Evolutionary conservation across 2,113 vertebrate genomes (phyloP), one percentile per base, ranked within the genome.

Genomic region (Nothocercus nigrocapillus): DNA sequence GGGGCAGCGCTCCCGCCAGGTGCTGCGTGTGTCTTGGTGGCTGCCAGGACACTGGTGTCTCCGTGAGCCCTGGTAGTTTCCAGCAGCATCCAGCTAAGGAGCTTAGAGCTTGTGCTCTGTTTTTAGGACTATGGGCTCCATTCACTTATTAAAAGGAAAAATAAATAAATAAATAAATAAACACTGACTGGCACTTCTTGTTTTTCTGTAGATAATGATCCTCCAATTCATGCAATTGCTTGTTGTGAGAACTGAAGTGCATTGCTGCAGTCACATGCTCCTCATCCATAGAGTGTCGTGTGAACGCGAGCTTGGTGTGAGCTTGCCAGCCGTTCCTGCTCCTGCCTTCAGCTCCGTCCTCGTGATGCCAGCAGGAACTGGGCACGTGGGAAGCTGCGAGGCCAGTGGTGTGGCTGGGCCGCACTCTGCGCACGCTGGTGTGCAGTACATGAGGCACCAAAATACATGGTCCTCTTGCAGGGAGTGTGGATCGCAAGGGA

Each of bases 71-170:
- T 79, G 49, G 32, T 40, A 76, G 7, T 32, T 27, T 34, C 89
- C 85, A 38, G 67, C 53, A 73, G 73, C 56, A 2, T 88, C 63
- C 82, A 89, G 67, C 77, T 93, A 82, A 79, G 53, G 70, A 38
- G 34, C 25, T 28, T 66, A 83, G 51, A 81, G 45, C 44, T 15
- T 34, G 28, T 54, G n/a, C n/a, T 34, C n/a, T 94, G 34, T 80
- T 95, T 93, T 96, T 94, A 93, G 79, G 68, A 94, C 92, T 96
- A 21, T 56, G 51, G 44, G 32, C 68, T 91, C 63, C 56, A 85
- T 96, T 95, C 63, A 77, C 68, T 58, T 87, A 44, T 88, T 82
- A 69, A 34, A 18, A 34, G 11, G 4, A 8, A 54, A 69, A 61
- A 54, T 16, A 68, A 68, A n/a, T 45, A 69, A 51, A n/a, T n/a